Conservation (phyloP, 2,888 invertebrate genomes). For the Liopterus haemorrhoidalis region DNA sequence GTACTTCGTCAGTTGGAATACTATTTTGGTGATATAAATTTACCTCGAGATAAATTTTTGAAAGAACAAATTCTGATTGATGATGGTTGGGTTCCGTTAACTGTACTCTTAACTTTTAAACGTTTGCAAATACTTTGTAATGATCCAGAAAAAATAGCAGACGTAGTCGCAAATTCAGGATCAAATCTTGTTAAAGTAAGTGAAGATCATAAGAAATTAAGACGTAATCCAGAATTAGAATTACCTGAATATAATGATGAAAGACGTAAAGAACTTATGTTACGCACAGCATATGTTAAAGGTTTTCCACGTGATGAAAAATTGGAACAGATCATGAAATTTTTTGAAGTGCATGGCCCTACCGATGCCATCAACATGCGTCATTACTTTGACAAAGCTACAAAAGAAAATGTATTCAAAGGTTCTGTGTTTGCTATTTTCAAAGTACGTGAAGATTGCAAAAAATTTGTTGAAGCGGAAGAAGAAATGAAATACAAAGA, state of each 20-base stretch:
- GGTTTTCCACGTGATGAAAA: conserved; percentile 68
- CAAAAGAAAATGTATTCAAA: conserved; percentile 68
- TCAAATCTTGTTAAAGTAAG: conserved; percentile 66
- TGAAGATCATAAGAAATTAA: conserved; percentile 55
- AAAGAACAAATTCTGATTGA: conserved; percentile 76
- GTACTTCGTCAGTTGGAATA: conserved; percentile 65
- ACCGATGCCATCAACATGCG: conserved; percentile 60
- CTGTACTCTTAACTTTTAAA: conserved; percentile 82
- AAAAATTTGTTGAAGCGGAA: conserved; percentile 67
- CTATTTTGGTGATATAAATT: conserved; percentile 81
- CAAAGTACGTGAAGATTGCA: conserved; percentile 70
- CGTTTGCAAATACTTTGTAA: conserved; percentile 66
- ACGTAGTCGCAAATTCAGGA: conserved; percentile 69
- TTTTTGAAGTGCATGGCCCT: conserved; percentile 61
- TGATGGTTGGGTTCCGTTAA: conserved; percentile 86
- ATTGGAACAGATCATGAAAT: conserved; percentile 64
- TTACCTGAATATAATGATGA: conserved; percentile 82
- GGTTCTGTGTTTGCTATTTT: conserved; percentile 92
- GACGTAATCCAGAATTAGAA: conserved; percentile 66
- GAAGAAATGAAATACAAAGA: conserved; percentile 56
- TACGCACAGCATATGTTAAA: conserved; percentile 80
- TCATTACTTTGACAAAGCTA: conserved; percentile 55
- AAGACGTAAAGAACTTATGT: conserved; percentile 67
- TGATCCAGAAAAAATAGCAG: conserved; percentile 64
- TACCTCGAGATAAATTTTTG: conserved; percentile 90